These are phyloP conservation scores for Anguilla anguilla DNA, from an alignment of 2,797 vertebrate genomes.

Conservation along the genomic window DNA sequence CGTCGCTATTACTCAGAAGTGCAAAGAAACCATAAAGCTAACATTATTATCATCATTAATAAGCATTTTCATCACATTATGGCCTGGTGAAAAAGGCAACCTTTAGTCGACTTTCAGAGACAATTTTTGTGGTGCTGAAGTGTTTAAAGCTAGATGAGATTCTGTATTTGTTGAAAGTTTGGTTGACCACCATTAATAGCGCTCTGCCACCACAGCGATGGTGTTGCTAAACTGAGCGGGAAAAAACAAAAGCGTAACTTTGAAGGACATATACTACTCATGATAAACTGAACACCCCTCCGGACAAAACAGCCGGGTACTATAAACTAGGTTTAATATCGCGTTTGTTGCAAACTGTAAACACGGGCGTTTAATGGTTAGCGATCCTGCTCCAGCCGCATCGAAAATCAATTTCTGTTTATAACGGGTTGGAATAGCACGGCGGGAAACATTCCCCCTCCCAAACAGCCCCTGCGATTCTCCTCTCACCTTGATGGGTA, in stretches of 20 bases:
- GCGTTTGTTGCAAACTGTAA: neutral
- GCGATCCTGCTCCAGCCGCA: conserved; percentile 67
- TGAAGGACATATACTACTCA: neutral
- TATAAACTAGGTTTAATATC: conserved; percentile 11
- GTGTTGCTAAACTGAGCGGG: neutral
- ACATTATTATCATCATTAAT: neutral
- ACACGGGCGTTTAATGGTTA: conserved; percentile 58
- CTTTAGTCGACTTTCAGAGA: neutral
- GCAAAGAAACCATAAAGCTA: neutral
- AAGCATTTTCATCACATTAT: neutral
- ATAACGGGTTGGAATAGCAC: conserved; percentile 57
- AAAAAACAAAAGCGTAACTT: neutral
- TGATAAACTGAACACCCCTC: conserved; percentile 3
- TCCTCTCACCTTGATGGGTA: conserved; percentile 41
- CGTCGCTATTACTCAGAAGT: neutral
- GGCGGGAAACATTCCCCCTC: conserved; percentile 28
- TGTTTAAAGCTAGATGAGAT: neutral
- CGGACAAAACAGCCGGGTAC: neutral
- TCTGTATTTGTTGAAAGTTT: neutral
- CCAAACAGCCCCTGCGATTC: conserved; percentile 27
- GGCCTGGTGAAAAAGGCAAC: neutral
- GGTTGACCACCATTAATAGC: neutral
- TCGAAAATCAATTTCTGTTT: conserved; percentile 62
- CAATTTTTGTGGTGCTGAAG: neutral
- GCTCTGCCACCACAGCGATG: neutral